Percentiles rank a stretch among this genome's conserved stretches.
Evolutionary conservation across 2,113 vertebrate genomes (phyloP).

Genomic region (Puffinus mauretanicus): DNA sequence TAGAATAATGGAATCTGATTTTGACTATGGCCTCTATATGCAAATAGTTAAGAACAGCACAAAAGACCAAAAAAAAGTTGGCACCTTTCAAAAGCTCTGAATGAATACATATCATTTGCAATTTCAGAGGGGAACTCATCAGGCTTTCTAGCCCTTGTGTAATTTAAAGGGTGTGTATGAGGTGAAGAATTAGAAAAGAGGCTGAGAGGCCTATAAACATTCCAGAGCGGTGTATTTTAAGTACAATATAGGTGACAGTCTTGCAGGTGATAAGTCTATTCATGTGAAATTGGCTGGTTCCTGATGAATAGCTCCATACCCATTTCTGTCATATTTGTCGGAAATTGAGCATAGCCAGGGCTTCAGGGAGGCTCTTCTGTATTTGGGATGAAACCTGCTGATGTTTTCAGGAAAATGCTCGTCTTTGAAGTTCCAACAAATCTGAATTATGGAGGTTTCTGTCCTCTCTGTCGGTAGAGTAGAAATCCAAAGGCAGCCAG

Average conservation of each 20-base stretch:
- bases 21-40: neutral
- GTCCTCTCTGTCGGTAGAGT: neutral
- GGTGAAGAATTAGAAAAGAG: neutral
- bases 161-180: slow-evolving; percentile 34
- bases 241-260: neutral
- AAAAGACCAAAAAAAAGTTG: neutral
- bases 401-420: neutral
- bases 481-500: neutral
- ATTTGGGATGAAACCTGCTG: neutral
- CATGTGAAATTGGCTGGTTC: neutral
- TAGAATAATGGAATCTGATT: slow-evolving; percentile 17
- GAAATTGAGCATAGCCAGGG: neutral
- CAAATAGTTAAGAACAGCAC: slow-evolving; percentile 12
- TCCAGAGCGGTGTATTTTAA: neutral
- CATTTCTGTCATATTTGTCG: neutral
- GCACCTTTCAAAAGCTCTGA: neutral
- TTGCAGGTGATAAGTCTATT: neutral
- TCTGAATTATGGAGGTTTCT: neutral
- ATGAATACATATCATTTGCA: slow-evolving; percentile 11
- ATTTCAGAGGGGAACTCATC: neutral
- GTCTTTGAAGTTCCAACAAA: neutral
- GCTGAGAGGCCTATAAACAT: neutral
- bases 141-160: neutral
- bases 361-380: neutral
- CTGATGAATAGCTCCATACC: neutral